Evolutionary conservation across 2,113 vertebrate genomes (phyloP), one percentile per base, ranked within the genome.

Genomic region (Ochotona curzoniae): DNA sequence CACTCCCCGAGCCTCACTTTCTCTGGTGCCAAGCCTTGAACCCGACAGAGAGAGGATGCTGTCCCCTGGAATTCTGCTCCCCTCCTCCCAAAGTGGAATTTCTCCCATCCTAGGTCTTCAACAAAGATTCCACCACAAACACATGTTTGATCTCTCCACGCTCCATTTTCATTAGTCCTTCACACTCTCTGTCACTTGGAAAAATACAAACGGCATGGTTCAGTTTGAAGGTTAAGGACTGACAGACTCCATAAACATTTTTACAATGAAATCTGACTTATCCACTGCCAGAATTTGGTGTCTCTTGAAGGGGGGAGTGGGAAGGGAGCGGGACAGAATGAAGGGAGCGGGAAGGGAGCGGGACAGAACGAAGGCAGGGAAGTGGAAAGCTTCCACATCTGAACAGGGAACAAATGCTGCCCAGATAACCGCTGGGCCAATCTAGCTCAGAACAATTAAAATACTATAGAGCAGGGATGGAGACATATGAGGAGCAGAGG

Each of bases 161-260:
- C 94, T 97, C 96, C 86, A 92, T 94, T 97, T 95, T 97, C 97
- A 97, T 97, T 97, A 97, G 94, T 97, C 96, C 92, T 98, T 97
- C 90, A 93, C 96, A 97, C 97, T 97, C 96, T 96, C 97, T 95
- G 95, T 98, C 95, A 96, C 96, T 97, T 98, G 95, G 94, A 93
- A 97, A 98, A 98, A 98, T 60, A 98, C 96, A 97, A 98, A 96
- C 97, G 97, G 93, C 84, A 92, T 89, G 96, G 97, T 93, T 98
- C 97, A 96, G 88, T 96, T 97, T 98, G 44, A 93, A 98, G 97
- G 97, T 98, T 97, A 98, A 97, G 96, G 97, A 93, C 96, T 97
- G 96, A 97, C 97, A 97, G 97, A 97, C 96, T 97, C 89, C 93
- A 96, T 98, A 97, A 97, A 98, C 96, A 97, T 96, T 97, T 97